Conservation (phyloP, 2,797 vertebrate genomes). For the Echiichthys vipera region DNA sequence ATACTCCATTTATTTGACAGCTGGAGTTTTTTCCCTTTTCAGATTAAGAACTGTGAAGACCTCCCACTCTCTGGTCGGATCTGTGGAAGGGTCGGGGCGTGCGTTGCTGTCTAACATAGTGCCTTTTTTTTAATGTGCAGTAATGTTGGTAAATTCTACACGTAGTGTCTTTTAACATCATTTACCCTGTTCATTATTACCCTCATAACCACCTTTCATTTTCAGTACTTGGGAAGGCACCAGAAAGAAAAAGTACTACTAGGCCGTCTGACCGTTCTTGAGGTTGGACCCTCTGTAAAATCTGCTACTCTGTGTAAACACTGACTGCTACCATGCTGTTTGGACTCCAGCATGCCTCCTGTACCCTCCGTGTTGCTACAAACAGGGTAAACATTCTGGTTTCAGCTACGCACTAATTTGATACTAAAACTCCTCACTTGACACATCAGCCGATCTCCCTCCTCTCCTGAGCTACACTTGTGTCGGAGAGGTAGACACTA, state of each 20-base stretch:
- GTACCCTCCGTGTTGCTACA: slow-evolving; percentile 59
- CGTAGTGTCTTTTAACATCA: slow-evolving; percentile 47
- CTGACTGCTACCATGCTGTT: slow-evolving; percentile 69
- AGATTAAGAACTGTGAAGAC: no score
- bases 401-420: slow-evolving; percentile 15
- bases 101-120: background rate
- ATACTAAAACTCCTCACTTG: slow-evolving; percentile 6
- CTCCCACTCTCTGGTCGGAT: background rate
- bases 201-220: slow-evolving; percentile 53
- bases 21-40: background rate
- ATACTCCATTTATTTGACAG: slow-evolving; percentile 1
- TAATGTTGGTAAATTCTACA: slow-evolving; percentile 8
- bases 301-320: slow-evolving; percentile 76
- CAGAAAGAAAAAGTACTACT: slow-evolving; percentile 22
- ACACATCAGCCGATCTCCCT: background rate
- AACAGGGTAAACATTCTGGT: slow-evolving; percentile 17
- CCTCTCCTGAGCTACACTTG: slow-evolving; percentile 48
- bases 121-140: background rate
- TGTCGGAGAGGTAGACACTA: slow-evolving; percentile 39
- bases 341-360: slow-evolving; percentile 39
- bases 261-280: background rate
- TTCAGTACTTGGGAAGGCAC: slow-evolving; percentile 73
- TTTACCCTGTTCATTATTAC: slow-evolving; percentile 63
- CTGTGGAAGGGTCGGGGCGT: background rate
- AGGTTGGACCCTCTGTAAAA: slow-evolving; percentile 8